Base-by-base conservation (phyloP, 2,113 vertebrate genomes). In the Leucoraja erinaceus region DNA sequence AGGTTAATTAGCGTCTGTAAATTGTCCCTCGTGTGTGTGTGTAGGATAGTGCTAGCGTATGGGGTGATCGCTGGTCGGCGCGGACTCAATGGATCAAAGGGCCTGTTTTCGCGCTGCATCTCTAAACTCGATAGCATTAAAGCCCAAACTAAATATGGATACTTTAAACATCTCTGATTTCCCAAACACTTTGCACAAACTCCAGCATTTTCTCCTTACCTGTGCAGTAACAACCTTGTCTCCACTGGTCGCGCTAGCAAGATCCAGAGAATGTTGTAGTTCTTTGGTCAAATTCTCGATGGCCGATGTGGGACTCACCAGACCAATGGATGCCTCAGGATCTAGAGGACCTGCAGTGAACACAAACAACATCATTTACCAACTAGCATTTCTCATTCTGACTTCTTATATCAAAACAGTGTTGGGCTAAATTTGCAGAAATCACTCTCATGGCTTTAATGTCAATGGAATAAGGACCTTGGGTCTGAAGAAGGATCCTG, bases 201-300 rank as follows among this genome's bases (percentile, higher is more conserved):
- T 54, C 0, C 16, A 78, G 79, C 56, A 93, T 10, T 47, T 54
- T 91, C 93, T 20, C 95, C 96, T 94, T 93, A 98, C 99, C 97
- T 99, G 98, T 76, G 98, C 98, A 38, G 98, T 99, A 84, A 99
- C 98, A 70, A 99, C 96, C 96, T 99, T 99, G 94, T 99, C 98
- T 93, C 98, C 98, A 77, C 98, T 99, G 93, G 98, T 99, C 94
- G 98, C 98, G 72, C 98, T 99, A 93, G 99, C 99, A 93, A 99
- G 96, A 96, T 99, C 98, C 95, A 99, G 95, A 94, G 98, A 99
- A 95, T 98, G 98, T 95, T 98, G 98, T 74, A 98, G 96, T 93
- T 99, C 98, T 96, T 98, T 98, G 93, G 96, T 95, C 93, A 98
- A 94, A 94, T 95, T 95, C 93, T 98, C 97, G 93, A 97, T 94